These are phyloP conservation scores for Hyperopisus bebe DNA, from an alignment of 2,113 vertebrate species.

Conservation along the genomic window DNA sequence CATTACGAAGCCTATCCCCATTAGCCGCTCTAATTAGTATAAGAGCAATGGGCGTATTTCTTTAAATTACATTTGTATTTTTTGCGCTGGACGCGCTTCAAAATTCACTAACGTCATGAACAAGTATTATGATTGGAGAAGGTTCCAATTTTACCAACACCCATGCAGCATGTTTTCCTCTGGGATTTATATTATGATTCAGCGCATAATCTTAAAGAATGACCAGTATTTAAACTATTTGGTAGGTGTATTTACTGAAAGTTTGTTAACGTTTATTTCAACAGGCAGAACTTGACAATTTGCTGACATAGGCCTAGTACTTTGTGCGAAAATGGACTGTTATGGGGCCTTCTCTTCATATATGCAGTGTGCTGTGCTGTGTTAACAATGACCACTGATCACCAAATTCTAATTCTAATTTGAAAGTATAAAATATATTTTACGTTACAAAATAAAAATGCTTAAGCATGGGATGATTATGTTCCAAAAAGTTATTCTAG, in stretches of 20 bases:
- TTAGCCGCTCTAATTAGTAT: background rate
- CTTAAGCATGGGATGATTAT: background rate
- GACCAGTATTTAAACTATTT: background rate
- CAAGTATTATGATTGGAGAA: background rate
- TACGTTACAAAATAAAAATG: background rate
- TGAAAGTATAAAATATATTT: background rate
- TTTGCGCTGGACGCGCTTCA: background rate
- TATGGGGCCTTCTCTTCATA: background rate
- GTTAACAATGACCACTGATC: no score
- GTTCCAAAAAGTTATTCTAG: background rate
- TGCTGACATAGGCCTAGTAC: background rate
- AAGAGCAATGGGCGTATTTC: background rate
- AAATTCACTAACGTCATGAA: background rate
- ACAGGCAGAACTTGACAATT: background rate
- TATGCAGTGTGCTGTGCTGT: no score
- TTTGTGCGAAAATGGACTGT: background rate
- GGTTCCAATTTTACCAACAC: background rate
- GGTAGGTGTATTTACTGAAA: background rate
- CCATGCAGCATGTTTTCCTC: background rate
- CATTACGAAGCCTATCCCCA: background rate
- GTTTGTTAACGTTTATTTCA: background rate
- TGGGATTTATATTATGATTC: background rate
- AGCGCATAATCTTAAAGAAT: background rate
- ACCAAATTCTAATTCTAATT: no score
- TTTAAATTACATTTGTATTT: background rate